These are phyloP conservation scores for Ochotona curzoniae DNA, from an alignment of 2,113 vertebrate species.

Conservation along the genomic window DNA sequence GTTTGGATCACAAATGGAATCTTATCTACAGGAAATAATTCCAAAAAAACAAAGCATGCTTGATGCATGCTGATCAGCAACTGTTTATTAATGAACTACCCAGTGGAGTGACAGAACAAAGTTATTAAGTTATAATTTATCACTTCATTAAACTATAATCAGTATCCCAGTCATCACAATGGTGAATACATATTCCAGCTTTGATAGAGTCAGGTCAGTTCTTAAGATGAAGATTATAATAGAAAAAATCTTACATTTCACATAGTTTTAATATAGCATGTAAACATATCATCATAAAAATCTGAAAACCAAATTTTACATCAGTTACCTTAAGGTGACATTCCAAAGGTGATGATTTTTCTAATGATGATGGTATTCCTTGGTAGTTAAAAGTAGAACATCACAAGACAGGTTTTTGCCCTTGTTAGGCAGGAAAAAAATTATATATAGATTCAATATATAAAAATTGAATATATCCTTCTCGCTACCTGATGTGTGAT, in stretches of 20 bases:
- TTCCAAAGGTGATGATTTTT: neutral
- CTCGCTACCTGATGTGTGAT: neutral
- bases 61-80: constrained; percentile 1
- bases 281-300: constrained; percentile 12
- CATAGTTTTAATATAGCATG: neutral
- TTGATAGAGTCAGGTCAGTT: neutral
- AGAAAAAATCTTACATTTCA: neutral
- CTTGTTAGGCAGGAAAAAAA: neutral
- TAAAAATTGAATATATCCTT: neutral
- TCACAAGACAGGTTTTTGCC: neutral
- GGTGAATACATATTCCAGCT: neutral
- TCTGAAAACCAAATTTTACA: constrained; percentile 3
- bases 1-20: neutral
- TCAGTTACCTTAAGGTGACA: neutral
- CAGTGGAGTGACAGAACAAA: neutral
- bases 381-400: constrained; percentile 18
- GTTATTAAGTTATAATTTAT: neutral
- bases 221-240: neutral
- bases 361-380: neutral
- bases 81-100: constrained; percentile 10
- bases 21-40: constrained; percentile 19
- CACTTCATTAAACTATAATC: neutral
- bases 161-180: neutral
- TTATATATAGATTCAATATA: neutral
- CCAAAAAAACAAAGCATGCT: constrained; percentile 15